Conservation (phyloP, 2,113 vertebrate genomes). For the Hippocampus comes region DNA sequence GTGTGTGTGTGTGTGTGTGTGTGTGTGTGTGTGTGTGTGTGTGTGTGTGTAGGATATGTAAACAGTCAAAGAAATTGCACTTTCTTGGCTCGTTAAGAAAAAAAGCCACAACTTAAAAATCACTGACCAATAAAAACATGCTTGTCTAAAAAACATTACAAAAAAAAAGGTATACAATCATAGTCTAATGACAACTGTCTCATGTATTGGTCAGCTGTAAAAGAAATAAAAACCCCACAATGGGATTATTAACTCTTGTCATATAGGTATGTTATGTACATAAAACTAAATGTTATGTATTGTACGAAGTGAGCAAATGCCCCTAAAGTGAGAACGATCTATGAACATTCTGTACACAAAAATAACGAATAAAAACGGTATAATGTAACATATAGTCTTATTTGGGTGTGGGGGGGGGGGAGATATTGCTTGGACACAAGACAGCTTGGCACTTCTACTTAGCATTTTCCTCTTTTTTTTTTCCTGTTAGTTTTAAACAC, state of each 20-base stretch:
- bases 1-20: no score
- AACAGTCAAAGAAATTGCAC: conserved; percentile 76
- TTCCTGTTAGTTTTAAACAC: conserved; percentile 1
- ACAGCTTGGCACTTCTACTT: conserved; percentile 71
- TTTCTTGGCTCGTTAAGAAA: conserved; percentile 65
- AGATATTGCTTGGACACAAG: conserved; percentile 71
- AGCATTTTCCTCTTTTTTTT: conserved; percentile 39
- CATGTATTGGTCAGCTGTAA: conserved; percentile 65
- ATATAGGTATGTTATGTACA: conserved; percentile 62
- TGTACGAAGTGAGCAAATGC: conserved; percentile 8
- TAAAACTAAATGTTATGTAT: conserved; percentile 42
- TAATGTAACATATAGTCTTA: conserved; percentile 61
- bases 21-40: no score
- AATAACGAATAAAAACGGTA: conserved; percentile 30
- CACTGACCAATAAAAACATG: conserved; percentile 61
- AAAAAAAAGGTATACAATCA: conserved; percentile 64
- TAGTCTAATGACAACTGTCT: conserved; percentile 60
- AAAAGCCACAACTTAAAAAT: conserved; percentile 59
- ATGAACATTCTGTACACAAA: conserved; percentile 59
- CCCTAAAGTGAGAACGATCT: conserved; percentile 48
- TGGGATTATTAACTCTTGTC: conserved; percentile 42
- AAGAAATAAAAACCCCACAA: conserved; percentile 42
- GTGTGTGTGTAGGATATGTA: conserved; percentile 58
- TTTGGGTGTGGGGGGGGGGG: conserved; percentile 27
- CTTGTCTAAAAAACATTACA: conserved; percentile 41